Conservation (phyloP, 1,140 invertebrate genomes). For the Anastatus disparis region DNA sequence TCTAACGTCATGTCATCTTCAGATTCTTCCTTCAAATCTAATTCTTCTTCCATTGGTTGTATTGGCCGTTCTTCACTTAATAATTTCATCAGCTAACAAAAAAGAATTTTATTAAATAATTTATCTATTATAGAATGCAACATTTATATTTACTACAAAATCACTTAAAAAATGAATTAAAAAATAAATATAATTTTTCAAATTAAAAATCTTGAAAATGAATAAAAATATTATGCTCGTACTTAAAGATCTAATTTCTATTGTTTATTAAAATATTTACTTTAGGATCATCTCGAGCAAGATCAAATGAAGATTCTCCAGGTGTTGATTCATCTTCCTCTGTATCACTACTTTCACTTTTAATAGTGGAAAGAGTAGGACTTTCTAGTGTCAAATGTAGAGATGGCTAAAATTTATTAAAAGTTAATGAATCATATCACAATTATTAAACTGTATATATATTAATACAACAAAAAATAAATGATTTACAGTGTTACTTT, state of each 20-base stretch:
- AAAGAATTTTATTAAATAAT: slow-evolving; percentile 11
- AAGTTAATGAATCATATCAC: not conserved
- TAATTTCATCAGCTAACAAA: slow-evolving; percentile 48
- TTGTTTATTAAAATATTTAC: slow-evolving; percentile 42
- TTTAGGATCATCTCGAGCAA: slow-evolving; percentile 56
- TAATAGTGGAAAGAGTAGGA: slow-evolving; percentile 19
- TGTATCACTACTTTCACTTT: slow-evolving; percentile 43
- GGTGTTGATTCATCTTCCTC: slow-evolving; percentile 39
- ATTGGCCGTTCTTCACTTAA: slow-evolving; percentile 20
- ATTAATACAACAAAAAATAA: not conserved
- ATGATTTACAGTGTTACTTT: not conserved
- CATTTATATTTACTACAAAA: not conserved
- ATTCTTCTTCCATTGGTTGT: not conserved
- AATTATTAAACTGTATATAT: not conserved
- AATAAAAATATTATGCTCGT: no score
- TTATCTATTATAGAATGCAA: no score
- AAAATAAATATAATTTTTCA: no score
- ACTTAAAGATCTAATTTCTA: no score
- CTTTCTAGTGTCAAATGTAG: not conserved
- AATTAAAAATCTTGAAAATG: no score
- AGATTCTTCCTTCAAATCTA: slow-evolving; percentile 41
- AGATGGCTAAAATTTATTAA: not conserved
- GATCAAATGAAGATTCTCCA: slow-evolving; percentile 57
- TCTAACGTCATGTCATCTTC: slow-evolving; percentile 27
- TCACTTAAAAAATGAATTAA: slow-evolving; percentile 3